These are phyloP conservation scores for Dryadula phaetusa DNA, from an alignment of 2,888 invertebrate species.

Conservation along the genomic window DNA sequence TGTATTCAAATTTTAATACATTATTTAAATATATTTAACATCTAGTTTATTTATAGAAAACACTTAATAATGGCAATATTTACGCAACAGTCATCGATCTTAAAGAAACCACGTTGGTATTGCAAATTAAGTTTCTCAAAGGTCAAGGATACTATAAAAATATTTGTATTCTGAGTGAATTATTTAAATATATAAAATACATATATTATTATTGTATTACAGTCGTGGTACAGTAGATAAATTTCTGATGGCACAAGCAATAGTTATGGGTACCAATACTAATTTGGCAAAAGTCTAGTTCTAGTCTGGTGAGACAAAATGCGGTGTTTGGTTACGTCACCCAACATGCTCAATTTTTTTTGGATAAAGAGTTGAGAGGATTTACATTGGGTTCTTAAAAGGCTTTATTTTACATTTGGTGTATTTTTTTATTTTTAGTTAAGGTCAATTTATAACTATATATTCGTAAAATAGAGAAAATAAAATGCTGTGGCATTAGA, in stretches of 20 bases:
- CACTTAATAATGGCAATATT: not conserved
- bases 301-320: not conserved
- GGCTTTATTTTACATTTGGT: no score
- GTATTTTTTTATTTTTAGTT: no score
- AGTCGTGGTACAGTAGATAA: not conserved
- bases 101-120: not conserved
- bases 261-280: not conserved
- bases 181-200: not conserved
- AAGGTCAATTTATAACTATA: no score
- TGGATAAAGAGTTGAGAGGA: no score
- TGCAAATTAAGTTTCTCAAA: constrained; percentile 11
- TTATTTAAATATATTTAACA: no score
- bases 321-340: not conserved
- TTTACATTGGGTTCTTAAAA: no score
- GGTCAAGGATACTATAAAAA: constrained; percentile 4
- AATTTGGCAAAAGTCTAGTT: no score
- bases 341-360: no score
- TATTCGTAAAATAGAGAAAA: no score
- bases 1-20: no score
- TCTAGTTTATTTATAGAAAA: not conserved
- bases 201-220: not conserved
- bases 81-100: not conserved
- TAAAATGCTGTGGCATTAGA: no score
- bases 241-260: not conserved
- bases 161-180: not conserved